Evolutionary conservation across 2,888 invertebrate genomes (phyloP).

Genomic region (Acanthosepion pharaonis): DNA sequence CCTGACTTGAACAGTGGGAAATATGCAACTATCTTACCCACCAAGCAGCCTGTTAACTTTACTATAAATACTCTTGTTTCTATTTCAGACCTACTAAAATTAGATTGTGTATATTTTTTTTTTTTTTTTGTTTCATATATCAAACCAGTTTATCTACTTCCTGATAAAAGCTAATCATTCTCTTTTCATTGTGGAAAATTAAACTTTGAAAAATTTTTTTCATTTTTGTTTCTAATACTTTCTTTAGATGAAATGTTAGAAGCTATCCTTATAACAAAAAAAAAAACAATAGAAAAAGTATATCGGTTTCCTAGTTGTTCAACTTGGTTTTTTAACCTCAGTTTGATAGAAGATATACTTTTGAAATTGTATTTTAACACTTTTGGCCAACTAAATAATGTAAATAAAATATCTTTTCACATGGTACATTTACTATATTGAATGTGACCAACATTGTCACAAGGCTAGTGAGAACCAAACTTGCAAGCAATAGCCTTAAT

Average conservation of each 20-base stretch:
- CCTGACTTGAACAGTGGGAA: background rate
- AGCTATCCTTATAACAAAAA: no score
- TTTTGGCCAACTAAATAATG: no score
- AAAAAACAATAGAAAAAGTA: no score
- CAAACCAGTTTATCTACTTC: background rate
- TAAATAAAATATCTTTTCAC: no score
- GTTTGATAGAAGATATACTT: no score
- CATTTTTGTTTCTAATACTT: background rate
- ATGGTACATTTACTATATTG: no score
- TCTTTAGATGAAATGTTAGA: background rate
- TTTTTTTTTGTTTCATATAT: background rate
- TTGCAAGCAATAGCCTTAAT: no score
- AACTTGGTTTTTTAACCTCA: no score
- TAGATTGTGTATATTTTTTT: background rate
- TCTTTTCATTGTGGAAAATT: background rate
- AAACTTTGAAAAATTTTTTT: background rate
- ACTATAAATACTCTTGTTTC: background rate
- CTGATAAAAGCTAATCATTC: background rate
- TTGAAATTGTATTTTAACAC: no score
- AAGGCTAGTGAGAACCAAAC: no score
- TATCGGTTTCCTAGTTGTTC: no score
- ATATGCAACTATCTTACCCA: background rate
- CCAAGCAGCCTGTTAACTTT: background rate
- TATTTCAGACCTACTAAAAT: background rate
- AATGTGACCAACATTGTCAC: no score